A percentile compares a stretch with the other conserved stretches of the same genome.
These are phyloP conservation scores for Coenobita brevimanus DNA, from an alignment of 1,140 invertebrate species.

Conservation along the genomic window DNA sequence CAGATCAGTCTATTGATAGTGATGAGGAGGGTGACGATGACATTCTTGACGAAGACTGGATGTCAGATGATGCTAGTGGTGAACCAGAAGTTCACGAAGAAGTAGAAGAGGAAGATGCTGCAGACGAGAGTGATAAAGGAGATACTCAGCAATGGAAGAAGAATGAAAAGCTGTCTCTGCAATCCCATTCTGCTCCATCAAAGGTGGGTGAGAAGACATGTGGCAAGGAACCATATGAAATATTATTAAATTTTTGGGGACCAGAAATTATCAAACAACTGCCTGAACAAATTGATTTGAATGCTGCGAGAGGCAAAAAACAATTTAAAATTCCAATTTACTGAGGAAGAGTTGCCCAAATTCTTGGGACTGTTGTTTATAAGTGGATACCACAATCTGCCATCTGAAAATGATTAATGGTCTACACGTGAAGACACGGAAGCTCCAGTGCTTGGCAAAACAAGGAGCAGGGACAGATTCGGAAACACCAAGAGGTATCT, in stretches of 20 bases:
- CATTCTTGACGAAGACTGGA: conserved; percentile 28
- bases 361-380: conserved; percentile 12
- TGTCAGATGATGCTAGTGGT: conserved; percentile 34
- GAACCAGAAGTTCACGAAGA: conserved; percentile 25
- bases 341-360: conserved; percentile 8
- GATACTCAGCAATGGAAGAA: conserved; percentile 19
- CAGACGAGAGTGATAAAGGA: conserved; percentile 1
- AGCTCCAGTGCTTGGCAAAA: background rate
- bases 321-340: background rate
- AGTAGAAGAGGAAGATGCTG: conserved; percentile 26
- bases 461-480: conserved; percentile 37
- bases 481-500: background rate
- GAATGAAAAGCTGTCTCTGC: conserved; percentile 5
- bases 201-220: background rate
- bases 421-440: conserved; percentile 5
- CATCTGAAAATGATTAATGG: conserved; percentile 21
- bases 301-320: background rate
- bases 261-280: conserved; percentile 25
- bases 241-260: background rate
- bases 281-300: conserved; percentile 16
- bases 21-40: conserved; percentile 28
- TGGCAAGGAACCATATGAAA: conserved; percentile 33
- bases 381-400: conserved; percentile 11
- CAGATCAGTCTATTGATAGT: conserved; percentile 14
- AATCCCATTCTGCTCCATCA: background rate